Base-by-base conservation (phyloP, 2,797 vertebrate species). In the Telmatherina bonti region DNA sequence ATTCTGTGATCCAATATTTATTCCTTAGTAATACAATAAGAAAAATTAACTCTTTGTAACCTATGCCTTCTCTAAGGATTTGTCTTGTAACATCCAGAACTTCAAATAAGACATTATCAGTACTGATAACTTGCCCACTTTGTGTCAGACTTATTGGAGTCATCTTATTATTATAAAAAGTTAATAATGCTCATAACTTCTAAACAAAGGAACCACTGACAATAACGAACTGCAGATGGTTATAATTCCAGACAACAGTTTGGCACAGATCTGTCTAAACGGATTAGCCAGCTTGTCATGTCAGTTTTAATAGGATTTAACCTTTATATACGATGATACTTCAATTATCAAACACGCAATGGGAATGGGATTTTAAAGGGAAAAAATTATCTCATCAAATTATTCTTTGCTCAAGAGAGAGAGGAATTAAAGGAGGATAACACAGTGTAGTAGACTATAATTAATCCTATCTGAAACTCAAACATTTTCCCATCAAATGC, bases 381-480 rank as follows among this genome's bases (percentile, higher is more conserved):
- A 27, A 58, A 67, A 67, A 59, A 61, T 51, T 0, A 5, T 35
- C 18, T 81, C 71, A 70, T 73, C 47, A 68, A 74, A 24, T 43
- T 70, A 15, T 18, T 54, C 36, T 74, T 33, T 71, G 63, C 27
- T 70, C 43, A 65, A 43, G 75, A 72, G 54, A 81, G 82, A 83
- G 74, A 67, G 67, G 59, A 73, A 78, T 81, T 60, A 79, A 74
- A 88, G 52, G 61, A 82, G 64, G 85, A 88, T 76, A 56, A 41
- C 16, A 41, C 16, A 41, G 16, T 41, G 5, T 18, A 41, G 16
- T 41, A 89, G 65, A 85, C 80, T 81, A 78, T 63, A 72, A 83
- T 73, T 85, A 83, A 92, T 92, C 82, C 83, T 47, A 85, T 86
- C 81, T 89, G 82, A 79, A 88, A 81, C 65, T 67, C 58, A 36